Evolutionary conservation across 2,113 vertebrate species (phyloP), one percentile per base, ranked within the genome.

Genomic region (Marmota monax): DNA sequence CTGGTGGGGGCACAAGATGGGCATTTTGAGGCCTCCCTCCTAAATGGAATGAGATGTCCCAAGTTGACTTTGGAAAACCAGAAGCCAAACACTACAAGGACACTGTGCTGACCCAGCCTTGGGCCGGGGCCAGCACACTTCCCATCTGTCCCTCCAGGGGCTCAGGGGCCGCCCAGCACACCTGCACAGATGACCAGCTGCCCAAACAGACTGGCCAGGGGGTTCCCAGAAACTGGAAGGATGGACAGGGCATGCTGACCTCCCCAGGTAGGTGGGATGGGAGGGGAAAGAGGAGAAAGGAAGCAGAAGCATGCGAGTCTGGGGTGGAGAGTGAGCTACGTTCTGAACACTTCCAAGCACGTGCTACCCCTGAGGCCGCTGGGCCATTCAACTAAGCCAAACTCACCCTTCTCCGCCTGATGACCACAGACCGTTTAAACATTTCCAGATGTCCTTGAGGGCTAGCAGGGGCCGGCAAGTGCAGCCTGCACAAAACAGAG

Each of bases 381-480:
- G 51, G 56, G 85, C 82, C 91, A 63, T 56, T 18, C n/a, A 84
- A 67, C 51, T 18, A 37, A 72, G 95, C 84, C 95, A 87, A 92
- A 89, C 73, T 63, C 85, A 84, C 56, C 73, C 95, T 96, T 78
- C 73, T 73, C 67, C 13, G 56, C 23, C 42, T 39, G 74, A 92
- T 80, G 96, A 92, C 77, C 85, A 80, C 85, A 89, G 74, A 89
- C 63, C 16, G 34, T 82, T 61, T 96, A 93, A 97, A 89, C 70
- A 92, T 39, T 96, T 96, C 79, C 97, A 97, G 94, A 97, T 96
- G 97, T 92, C 86, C 89, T 51, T 72, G 78, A 87, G 72, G 93
- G 79, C 83, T 18, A 5, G 39, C 0, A 3, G 51, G 70, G 85
- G 83, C 76, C 4, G 4, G 84, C 96, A 92, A 96, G 92, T 61